Evolutionary conservation across 2,888 invertebrate genomes (phyloP), one percentile per base, ranked within the genome.

Genomic region (Conops quadrifasciatus): DNA sequence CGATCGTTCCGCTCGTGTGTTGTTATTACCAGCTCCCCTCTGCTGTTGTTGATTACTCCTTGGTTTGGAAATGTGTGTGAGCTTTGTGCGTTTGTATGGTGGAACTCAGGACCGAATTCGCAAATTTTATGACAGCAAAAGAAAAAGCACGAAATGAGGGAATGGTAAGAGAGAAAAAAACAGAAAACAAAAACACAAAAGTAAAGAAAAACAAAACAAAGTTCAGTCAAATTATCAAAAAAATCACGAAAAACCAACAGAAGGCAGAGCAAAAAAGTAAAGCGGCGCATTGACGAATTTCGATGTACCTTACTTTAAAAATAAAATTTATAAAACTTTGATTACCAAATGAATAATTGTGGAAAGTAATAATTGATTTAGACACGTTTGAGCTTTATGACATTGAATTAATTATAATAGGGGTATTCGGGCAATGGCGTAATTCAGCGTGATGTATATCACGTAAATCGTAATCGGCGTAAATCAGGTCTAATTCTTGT

Each of bases 51-150:
- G n/a, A 13, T n/a, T 69, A 53, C 71, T 67, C 71, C 71, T 58
- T 69, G 26, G 58, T 72, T 73, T 71, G 70, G 69, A 70, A 72
- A 7, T 15, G 30, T 67, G 66, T 73, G 72, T 72, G 72, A 60
- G 72, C 28, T 21, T 21, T 21, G 53, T 53, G 26, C 28, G 26
- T 58, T 58, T 30, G 53, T 72, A 72, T 67, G 72, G 67, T 70
- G 36, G 58, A 65, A 58, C 21, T 56, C 60, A 77, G 77, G 78
- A 77, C 76, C 70, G 77, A 73, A 77, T 75, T 78, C 66, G 76
- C 77, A 74, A 72, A 71, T 30, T 66, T 43, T 58, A 53, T 24
- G 49, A 16, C 21, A 69, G 28, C 49, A 60, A 53, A 15, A 7
- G 19, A 28, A 26, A 45, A 45, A 15, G 5, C 21, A 43, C 5